Base-by-base conservation (phyloP, 2,888 invertebrate genomes). In the Drosophila fungiperda region DNA sequence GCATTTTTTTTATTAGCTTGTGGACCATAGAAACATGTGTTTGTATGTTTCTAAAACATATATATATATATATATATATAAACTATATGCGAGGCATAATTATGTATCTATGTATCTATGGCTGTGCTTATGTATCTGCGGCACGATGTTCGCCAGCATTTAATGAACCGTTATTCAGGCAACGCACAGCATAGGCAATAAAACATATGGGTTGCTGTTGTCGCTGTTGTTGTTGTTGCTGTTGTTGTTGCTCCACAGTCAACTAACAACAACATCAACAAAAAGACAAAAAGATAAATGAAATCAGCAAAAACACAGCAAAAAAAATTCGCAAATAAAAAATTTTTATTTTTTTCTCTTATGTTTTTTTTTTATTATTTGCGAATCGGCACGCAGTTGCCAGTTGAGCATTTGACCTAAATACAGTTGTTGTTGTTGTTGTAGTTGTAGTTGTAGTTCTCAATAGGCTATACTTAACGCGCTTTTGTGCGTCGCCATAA, bases 381-480 rank as follows among this genome's bases (percentile, higher is more conserved):
- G 85, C 83, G 78, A 84, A 87, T 87, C 85, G 83, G 73, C 87
- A 84, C 84, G 87, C 84, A 82, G 85, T 68, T 68, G 80, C 70
- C 72, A 73, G 84, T 83, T 77, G 75, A 82, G 84, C 86, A 75
- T 86, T 85, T 85, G 85, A 85, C 85, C 85, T 61, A 85, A 85
- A 87, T 85, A 84, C 77, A 29, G 29, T 45, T 45, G 52, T 26
- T 65, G 69, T 53, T 73, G 52, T 52, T 64, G 60, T 53, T 64
- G 53, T 45, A 61, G 48, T 67, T 63, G 48, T 65, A 70, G 64
- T 40, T 62, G 64, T 69, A 55, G 70, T 73, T 70, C 81, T 82
- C 82, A 81, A 84, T 80, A 86, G 83, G 86, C 86, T 71, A 81
- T 78, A 81, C 80, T 76, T 81, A 72, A 81, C 81, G 81, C 81